Base-by-base conservation (phyloP, 1,140 invertebrate genomes). In the Drosophila nebulosa region DNA sequence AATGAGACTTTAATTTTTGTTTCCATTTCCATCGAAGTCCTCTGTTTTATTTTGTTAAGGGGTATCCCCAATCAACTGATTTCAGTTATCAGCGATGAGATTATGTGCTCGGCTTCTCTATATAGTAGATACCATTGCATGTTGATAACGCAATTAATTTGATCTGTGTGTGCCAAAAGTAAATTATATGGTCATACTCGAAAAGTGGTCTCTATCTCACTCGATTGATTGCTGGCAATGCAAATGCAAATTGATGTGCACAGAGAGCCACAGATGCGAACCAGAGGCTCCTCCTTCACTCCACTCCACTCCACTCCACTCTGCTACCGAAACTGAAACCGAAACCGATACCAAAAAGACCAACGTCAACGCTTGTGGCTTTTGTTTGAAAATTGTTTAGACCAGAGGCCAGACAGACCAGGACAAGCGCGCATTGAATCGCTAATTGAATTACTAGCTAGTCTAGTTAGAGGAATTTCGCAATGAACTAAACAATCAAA, bases 171-270 rank as follows among this genome's bases (percentile, higher is more conserved):
- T 55, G 61, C 30, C 53, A 22, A 16, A 22, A 4, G 24, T 27
- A 53, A 61, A 61, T 51, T 59, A 39, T 55, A 59, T 26, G 30
- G 27, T 24, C 46, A 18, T 27, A 21, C 18, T 32, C 30, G 9
- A 10, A 3, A 32, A 7, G 9, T 32, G 1, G 2, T 32, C 10
- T 39, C 32, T 30, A 42, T 50, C 22, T 42, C 65, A 1, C 30
- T 32, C 1, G 30, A 72, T 72, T 64, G 42, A 64, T 61, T 61
- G 61, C 7, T 30, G 42, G 65, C 69, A 73, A 74, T 65, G 70
- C 10, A 56, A 74, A 74, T 74, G 71, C 62, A 74, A 74, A 74
- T 74, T 74, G 62, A 74, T 74, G 69, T 66, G 71, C 70, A 74
- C 55, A 59, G 62, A 66, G 4, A 16, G 16, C 70, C 61, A 66